Percentiles rank a stretch among this genome's conserved stretches.
These are phyloP conservation scores for Mugil cephalus DNA, from an alignment of 2,113 vertebrate species.

Conservation along the genomic window DNA sequence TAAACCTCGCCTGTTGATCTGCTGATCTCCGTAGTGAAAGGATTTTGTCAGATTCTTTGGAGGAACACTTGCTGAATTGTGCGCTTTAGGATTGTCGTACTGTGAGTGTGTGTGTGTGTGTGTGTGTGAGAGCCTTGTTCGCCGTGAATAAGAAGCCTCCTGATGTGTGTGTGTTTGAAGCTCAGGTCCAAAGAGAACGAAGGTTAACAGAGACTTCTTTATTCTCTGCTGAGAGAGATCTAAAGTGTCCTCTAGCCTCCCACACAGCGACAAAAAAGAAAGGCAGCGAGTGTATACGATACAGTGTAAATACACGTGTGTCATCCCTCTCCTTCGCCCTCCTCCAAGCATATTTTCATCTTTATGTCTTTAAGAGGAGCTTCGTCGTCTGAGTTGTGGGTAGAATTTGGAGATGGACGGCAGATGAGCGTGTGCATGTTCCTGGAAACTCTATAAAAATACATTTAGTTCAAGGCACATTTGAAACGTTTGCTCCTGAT, in stretches of 20 bases:
- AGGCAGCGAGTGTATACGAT: constrained; percentile 32
- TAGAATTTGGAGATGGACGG: background rate
- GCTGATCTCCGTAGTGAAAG: background rate
- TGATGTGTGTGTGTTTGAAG: constrained; percentile 52
- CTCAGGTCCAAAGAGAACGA: constrained; percentile 44
- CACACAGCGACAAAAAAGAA: constrained; percentile 53
- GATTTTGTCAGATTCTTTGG: background rate
- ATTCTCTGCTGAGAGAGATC: constrained; percentile 55
- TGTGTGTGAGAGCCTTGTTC: constrained; percentile 11
- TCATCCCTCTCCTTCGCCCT: constrained; percentile 19
- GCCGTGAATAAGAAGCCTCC: constrained; percentile 34
- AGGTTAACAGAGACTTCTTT: constrained; percentile 73
- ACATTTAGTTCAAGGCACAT: background rate
- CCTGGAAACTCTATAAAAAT: constrained; percentile 40
- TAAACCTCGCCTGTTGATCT: constrained; percentile 30
- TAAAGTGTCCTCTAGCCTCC: constrained; percentile 61
- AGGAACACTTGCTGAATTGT: constrained; percentile 2
- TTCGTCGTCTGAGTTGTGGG: constrained; percentile 42
- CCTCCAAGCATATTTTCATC: constrained; percentile 17
- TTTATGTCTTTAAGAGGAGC: constrained; percentile 24
- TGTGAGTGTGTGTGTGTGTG: background rate
- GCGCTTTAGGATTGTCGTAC: background rate
- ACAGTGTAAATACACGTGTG: constrained; percentile 23
- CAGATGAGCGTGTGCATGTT: constrained; percentile 18
- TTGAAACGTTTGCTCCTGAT: too few species aligned